Evolutionary conservation across 64 coral and sea anemone species (phyloP).

Genomic region (Orbicella faveolata): DNA sequence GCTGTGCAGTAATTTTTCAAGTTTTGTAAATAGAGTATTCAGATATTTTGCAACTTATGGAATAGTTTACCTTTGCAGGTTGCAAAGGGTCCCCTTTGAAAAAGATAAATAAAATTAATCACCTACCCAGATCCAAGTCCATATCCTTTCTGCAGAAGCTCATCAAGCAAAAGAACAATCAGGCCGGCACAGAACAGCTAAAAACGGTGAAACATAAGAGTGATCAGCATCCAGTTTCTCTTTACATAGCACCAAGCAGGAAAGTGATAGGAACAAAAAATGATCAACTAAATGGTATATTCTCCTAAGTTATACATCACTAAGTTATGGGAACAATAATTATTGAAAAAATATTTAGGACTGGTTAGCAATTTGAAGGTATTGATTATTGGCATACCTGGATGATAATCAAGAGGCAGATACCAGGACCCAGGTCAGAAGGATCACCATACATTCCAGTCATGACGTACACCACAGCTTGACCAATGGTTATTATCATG

Average conservation of each 20-base stretch:
- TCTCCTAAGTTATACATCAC: too few species aligned
- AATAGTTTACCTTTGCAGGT: not conserved
- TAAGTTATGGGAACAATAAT: not conserved
- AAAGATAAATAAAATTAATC: not conserved
- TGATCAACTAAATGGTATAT: not conserved
- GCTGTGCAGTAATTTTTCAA: too few species aligned
- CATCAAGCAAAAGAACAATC: constrained; percentile 97
- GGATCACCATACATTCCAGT: constrained; percentile 99
- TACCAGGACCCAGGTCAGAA: constrained; percentile 97
- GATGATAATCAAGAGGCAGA: constrained; percentile 97
- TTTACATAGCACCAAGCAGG: too few species aligned
- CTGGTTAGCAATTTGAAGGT: too few species aligned
- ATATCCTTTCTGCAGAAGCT: constrained; percentile 98
- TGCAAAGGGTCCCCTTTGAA: not conserved
- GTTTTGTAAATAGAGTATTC: too few species aligned
- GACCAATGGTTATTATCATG: constrained; percentile 99
- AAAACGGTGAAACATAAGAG: not conserved
- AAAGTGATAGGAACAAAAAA: too few species aligned
- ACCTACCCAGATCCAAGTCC: constrained; percentile 98
- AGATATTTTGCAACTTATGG: too few species aligned
- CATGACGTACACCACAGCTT: constrained; percentile 99
- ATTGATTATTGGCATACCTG: constrained; percentile 53
- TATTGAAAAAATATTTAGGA: not conserved
- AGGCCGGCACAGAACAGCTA: constrained; percentile 99
- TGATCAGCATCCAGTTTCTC: not conserved